Base-by-base conservation (phyloP, 2,797 vertebrate genomes). In the Falco rusticolus region DNA sequence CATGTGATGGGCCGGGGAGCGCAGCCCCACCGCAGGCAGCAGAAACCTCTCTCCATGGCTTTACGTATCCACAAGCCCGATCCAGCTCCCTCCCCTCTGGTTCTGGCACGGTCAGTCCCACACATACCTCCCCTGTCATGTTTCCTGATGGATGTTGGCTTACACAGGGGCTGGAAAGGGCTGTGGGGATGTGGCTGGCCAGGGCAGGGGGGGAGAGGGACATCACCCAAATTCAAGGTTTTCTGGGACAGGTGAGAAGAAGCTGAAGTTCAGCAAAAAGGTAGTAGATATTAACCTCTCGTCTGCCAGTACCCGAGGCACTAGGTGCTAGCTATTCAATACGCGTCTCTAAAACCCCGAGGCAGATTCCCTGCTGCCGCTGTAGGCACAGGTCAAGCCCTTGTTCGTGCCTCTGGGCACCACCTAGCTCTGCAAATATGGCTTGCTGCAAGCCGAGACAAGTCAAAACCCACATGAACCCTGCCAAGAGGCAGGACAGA, bases 1-100 rank as follows among this genome's bases (percentile, higher is more conserved):
- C 20, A 0, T 37, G 70, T 0, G 1, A n/a, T 13, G 88, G 43
- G 43, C 24, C 0, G 9, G 79, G 79, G 24, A 77, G 6, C 0
- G 2, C 75, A 80, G 71, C 63, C 64, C 53, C 2, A 10, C 68
- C 22, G 1, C 74, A 37, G 86, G 80, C 81, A 64, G n/a, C 86
- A 71, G 45, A 72, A 87, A 45, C 43, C 65, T 88, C 80, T 33
- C 25, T 50, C 39, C 1, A 1, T 76, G 90, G 45, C 70, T 93
- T 65, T 69, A 61, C 29, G 18, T 7, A 61, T 28, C 76, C 75
- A 13, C 13, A 6, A 68, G 21, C 14, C 89, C 54, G 41, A 85
- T 13, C 47, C 70, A 34, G 33, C 66, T 76, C 25, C 65, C 25
- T 47, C 45, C 77, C 69, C 26, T 54, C 41, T 5, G 45, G 61